Conservation (phyloP, 2,113 vertebrate species). For the Oreochromis spilurus region DNA sequence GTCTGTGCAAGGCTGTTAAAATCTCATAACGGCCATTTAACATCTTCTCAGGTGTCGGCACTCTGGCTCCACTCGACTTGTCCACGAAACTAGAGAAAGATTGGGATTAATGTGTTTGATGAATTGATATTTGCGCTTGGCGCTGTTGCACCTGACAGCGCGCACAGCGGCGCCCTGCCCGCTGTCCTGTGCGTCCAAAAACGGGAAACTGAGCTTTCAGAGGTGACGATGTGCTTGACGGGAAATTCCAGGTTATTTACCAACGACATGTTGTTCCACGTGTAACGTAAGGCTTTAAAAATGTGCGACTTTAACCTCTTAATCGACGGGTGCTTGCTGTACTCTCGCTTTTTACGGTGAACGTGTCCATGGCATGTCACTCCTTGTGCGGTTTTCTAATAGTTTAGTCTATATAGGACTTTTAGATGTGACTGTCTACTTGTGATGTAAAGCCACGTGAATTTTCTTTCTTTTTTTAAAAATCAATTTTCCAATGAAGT, state of each 20-base stretch:
- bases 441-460: conserved; percentile 74
- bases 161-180: conserved; percentile 5
- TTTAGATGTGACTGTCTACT: conserved; percentile 71
- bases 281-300: conserved; percentile 53
- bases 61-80: neutral
- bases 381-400: conserved; percentile 69
- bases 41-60: conserved; percentile 34
- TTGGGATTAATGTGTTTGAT: neutral
- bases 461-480: conserved; percentile 17
- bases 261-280: conserved; percentile 43
- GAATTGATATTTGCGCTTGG: neutral
- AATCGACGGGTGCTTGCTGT: conserved; percentile 62
- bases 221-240: conserved; percentile 23
- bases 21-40: neutral
- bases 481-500: conserved; percentile 47
- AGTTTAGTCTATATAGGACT: conserved; percentile 70
- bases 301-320: conserved; percentile 50
- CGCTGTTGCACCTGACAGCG: neutral
- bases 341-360: conserved; percentile 56
- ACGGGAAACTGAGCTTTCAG: conserved; percentile 8
- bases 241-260: conserved; percentile 25
- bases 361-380: conserved; percentile 76
- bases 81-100: neutral
- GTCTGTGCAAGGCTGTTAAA: neutral
- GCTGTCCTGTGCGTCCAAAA: neutral